phyloP scores from a whole-genome alignment of 92 coral and sea anemone genomes.

The Micromussa lordhowensis region DNA sequence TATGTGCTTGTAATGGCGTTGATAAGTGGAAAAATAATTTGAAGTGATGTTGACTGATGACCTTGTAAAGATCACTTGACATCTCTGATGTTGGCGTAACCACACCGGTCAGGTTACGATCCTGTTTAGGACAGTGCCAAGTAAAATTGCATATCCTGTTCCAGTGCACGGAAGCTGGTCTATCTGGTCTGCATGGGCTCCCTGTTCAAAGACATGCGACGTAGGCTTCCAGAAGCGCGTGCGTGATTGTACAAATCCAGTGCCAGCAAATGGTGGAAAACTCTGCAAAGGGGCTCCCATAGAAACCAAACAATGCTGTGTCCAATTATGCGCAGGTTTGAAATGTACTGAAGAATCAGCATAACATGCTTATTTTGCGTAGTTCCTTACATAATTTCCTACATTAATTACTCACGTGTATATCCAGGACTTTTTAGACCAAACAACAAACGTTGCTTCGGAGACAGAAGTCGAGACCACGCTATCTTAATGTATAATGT shows the following conservation, averaged over 20 bases:
- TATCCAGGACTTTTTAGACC: too few relatives aligned
- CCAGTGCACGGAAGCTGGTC: constrained; percentile 13
- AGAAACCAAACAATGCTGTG: constrained; percentile 13
- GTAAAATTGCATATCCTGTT: not conserved
- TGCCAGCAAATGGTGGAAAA: constrained; percentile 15
- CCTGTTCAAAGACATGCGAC: constrained; percentile 21
- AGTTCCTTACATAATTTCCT: too few relatives aligned
- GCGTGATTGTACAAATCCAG: constrained; percentile 15
- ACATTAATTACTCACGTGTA: not conserved
- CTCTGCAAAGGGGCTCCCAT: not conserved
- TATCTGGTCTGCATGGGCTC: constrained; percentile 12
- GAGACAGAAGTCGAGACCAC: too few relatives aligned
- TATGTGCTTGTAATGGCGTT: too few relatives aligned
- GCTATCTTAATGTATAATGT: too few relatives aligned
- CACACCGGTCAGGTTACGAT: too few relatives aligned
- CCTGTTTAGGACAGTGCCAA: too few relatives aligned
- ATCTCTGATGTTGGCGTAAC: too few relatives aligned
- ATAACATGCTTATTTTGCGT: too few relatives aligned
- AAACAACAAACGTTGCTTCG: not conserved
- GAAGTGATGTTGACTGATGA: too few relatives aligned
- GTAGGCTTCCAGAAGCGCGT: constrained; percentile 10
- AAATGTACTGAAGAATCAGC: not conserved
- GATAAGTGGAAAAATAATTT: too few relatives aligned
- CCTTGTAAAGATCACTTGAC: too few relatives aligned
- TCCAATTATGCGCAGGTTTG: constrained; percentile 8